Evolutionary conservation across 2,113 vertebrate genomes (phyloP).

Genomic region (Archocentrus centrarchus): DNA sequence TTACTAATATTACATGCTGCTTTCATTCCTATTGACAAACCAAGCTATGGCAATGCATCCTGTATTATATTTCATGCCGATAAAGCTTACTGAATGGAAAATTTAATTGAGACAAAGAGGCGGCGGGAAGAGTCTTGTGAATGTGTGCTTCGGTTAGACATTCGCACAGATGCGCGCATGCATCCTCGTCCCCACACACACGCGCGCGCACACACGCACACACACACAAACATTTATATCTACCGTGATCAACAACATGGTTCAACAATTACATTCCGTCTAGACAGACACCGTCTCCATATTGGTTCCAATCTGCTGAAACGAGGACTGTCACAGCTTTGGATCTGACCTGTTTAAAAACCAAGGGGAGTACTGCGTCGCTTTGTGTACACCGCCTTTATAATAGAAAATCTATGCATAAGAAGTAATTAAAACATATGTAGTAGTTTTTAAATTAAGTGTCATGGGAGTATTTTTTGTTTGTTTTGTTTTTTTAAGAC

Average conservation of each 20-base stretch:
- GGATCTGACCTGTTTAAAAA: background rate
- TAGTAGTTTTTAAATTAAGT: too few relatives aligned
- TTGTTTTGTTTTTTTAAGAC: background rate
- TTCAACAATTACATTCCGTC: conserved; percentile 56
- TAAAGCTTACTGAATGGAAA: conserved; percentile 16
- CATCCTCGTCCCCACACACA: background rate
- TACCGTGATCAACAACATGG: conserved; percentile 49
- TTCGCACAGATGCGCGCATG: background rate
- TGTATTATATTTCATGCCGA: conserved; percentile 20
- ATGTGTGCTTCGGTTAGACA: conserved; percentile 12
- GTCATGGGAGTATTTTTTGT: too few relatives aligned
- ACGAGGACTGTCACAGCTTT: conserved; percentile 15
- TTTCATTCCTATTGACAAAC: conserved; percentile 19
- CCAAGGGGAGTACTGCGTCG: background rate
- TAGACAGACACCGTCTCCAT: conserved; percentile 50
- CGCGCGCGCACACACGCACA: background rate
- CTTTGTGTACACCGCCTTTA: background rate
- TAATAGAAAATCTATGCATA: too few relatives aligned
- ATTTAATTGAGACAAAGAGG: conserved; percentile 6
- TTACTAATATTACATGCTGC: background rate
- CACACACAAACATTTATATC: conserved; percentile 28
- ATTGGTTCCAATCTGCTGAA: conserved; percentile 43
- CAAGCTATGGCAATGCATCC: background rate
- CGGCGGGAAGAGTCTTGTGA: background rate
- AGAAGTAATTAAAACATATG: too few relatives aligned